These are phyloP conservation scores for Rhabditoides inermis DNA, from an alignment of 2,888 invertebrate species.

Conservation along the genomic window DNA sequence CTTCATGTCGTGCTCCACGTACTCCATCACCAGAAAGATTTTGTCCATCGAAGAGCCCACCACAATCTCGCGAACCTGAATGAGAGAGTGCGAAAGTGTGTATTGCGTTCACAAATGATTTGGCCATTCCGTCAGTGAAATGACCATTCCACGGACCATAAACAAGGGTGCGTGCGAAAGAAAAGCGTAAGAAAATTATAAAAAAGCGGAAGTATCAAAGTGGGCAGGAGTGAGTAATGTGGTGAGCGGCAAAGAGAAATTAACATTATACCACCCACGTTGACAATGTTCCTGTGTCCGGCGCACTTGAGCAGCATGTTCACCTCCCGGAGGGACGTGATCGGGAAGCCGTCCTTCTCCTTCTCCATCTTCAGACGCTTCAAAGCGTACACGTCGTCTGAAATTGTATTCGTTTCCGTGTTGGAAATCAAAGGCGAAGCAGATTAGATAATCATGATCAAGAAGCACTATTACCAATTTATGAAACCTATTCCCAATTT, in stretches of 20 bases:
- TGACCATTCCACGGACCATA: no score
- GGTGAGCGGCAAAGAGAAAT: no score
- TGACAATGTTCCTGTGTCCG: conserved; percentile 92
- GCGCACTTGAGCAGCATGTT: conserved; percentile 84
- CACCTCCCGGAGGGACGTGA: conserved; percentile 92
- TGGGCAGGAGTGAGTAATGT: no score
- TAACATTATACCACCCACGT: conserved; percentile 63
- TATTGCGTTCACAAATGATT: no score
- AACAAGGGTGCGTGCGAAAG: no score
- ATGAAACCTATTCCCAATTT: no score
- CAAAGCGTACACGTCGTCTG: conserved; percentile 87
- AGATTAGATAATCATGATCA: no score
- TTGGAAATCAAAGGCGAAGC: no score
- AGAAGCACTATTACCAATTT: no score
- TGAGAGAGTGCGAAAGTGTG: no score
- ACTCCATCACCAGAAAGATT: conserved; percentile 83
- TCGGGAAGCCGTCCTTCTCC: conserved; percentile 98
- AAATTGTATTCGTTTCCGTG: no score
- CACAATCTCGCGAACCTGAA: conserved; percentile 23
- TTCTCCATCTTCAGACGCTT: conserved; percentile 99
- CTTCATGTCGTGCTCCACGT: conserved; percentile 96
- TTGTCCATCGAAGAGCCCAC: conserved; percentile 27
- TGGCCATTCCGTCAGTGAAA: no score
- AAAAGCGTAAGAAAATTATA: neutral
- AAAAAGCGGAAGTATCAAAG: neutral